Conservation (phyloP, 2,888 invertebrate genomes). For the Mesochorus sp. region DNA sequence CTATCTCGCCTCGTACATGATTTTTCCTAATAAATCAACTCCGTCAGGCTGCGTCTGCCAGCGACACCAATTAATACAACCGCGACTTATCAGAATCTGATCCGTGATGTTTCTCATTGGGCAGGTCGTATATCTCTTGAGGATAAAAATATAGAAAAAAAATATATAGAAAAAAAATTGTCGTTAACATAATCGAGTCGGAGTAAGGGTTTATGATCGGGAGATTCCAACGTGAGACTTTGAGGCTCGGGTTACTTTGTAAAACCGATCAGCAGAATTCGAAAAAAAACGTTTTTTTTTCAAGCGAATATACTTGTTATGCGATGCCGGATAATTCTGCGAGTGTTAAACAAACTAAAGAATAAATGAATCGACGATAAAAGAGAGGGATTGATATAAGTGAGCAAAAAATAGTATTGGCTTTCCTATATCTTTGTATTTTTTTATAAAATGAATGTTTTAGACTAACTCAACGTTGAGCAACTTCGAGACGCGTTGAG, state of each 20-base stretch:
- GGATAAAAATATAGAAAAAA: neutral
- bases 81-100: neutral
- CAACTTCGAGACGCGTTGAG: too few relatives aligned
- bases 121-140: neutral
- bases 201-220: slow-evolving; percentile 15
- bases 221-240: slow-evolving; percentile 25
- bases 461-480: too few relatives aligned
- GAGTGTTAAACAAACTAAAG: too few relatives aligned
- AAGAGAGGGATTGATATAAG: too few relatives aligned
- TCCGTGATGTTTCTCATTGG: neutral
- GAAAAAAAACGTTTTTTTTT: slow-evolving; percentile 11
- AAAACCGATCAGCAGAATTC: slow-evolving; percentile 16
- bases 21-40: slow-evolving; percentile 1
- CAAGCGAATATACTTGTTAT: neutral
- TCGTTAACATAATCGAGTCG: slow-evolving; percentile 24
- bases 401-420: too few relatives aligned
- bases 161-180: neutral
- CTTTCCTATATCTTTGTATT: too few relatives aligned
- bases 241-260: slow-evolving; percentile 15
- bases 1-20: neutral
- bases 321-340: too few relatives aligned
- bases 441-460: too few relatives aligned
- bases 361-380: too few relatives aligned
- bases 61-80: neutral
- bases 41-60: neutral